Conservation (phyloP, 2,113 vertebrate genomes). For the Oreotrochilus melanogaster region DNA sequence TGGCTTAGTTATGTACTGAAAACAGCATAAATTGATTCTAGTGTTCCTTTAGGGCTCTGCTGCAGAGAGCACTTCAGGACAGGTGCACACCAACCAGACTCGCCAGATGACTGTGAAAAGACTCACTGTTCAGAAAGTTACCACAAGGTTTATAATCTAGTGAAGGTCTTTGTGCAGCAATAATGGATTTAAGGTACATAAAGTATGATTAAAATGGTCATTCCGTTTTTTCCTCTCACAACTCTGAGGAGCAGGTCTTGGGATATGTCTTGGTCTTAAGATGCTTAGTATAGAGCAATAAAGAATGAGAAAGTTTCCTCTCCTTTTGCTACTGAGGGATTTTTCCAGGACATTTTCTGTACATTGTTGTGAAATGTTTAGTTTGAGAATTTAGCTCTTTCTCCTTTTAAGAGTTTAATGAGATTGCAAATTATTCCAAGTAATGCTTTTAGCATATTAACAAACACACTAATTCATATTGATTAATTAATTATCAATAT, state of each 20-base stretch:
- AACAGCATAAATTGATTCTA: neutral
- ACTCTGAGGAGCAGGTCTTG: neutral
- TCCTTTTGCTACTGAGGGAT: neutral
- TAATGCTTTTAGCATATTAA: neutral
- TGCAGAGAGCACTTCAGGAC: neutral
- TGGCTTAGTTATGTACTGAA: neutral
- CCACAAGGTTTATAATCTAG: neutral
- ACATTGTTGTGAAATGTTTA: neutral
- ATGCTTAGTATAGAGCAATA: neutral
- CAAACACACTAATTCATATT: neutral
- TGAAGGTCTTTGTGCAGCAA: neutral
- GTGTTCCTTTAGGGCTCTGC: neutral
- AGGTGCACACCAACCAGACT: neutral
- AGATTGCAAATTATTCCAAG: neutral
- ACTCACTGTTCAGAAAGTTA: neutral
- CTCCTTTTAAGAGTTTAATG: neutral
- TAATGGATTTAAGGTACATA: neutral
- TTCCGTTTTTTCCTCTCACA: accelerated
- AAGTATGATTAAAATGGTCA: neutral
- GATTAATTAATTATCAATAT: neutral
- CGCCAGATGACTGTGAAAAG: neutral
- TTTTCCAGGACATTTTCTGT: neutral
- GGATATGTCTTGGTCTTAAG: accelerated
- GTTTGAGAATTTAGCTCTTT: neutral
- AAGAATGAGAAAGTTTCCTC: neutral